Evolutionary conservation across 2,888 invertebrate species (phyloP).

Genomic region (Hartigia nigra): DNA sequence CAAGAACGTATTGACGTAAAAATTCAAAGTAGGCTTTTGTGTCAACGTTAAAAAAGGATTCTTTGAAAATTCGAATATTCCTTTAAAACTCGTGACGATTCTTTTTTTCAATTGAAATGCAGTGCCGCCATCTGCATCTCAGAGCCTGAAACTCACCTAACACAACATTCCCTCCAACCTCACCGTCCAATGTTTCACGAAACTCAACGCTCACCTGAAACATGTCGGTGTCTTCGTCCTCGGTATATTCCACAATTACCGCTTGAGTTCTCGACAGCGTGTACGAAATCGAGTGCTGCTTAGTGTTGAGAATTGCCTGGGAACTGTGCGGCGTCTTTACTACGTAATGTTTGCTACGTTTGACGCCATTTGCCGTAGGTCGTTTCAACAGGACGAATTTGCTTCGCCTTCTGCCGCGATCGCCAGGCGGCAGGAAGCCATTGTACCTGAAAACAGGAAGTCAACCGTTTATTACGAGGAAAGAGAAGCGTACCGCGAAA

Average conservation of each 20-base stretch:
- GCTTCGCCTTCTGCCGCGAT: constrained; percentile 91
- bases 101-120: not conserved
- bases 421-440: constrained; percentile 92
- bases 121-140: not conserved
- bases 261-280: constrained; percentile 96
- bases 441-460: constrained; percentile 79
- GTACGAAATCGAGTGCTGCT: constrained; percentile 96
- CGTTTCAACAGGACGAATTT: constrained; percentile 93
- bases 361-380: constrained; percentile 89
- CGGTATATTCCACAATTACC: constrained; percentile 97
- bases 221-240: constrained; percentile 97
- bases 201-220: constrained; percentile 83
- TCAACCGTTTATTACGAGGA: no score
- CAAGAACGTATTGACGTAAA: no score
- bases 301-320: constrained; percentile 92
- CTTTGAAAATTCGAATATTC: no score
- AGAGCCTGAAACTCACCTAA: no score
- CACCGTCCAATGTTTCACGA: constrained; percentile 17
- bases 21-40: no score
- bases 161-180: not conserved
- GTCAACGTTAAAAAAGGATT: no score
- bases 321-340: constrained; percentile 96
- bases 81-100: no score
- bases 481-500: no score
- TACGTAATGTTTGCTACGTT: constrained; percentile 93